These are phyloP conservation scores for Rhizomys pruinosus DNA, from an alignment of 2,113 vertebrate species.

Conservation along the genomic window DNA sequence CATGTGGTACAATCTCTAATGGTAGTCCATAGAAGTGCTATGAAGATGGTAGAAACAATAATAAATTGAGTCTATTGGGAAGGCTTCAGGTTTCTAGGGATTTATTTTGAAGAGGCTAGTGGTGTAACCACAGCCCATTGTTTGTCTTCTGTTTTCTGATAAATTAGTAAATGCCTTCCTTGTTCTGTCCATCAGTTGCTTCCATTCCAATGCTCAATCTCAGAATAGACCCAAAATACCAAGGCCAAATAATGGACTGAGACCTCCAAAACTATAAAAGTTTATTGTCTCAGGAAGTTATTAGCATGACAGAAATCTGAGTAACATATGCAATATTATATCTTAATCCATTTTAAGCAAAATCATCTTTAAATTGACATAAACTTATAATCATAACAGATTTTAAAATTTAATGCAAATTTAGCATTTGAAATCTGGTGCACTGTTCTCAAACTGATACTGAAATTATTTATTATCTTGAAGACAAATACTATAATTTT, in stretches of 20 bases:
- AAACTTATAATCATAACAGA: background rate
- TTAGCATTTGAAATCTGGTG: background rate
- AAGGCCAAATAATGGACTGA: no score
- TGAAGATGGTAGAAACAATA: background rate
- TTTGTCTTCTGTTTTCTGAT: background rate
- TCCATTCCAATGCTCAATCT: background rate
- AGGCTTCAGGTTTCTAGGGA: background rate
- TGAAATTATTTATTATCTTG: background rate
- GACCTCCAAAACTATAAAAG: background rate
- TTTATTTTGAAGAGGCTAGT: background rate
- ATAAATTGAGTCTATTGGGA: no score
- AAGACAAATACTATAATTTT: background rate
- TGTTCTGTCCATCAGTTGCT: background rate
- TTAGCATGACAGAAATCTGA: background rate
- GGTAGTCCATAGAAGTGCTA: background rate
- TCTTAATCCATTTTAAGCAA: background rate
- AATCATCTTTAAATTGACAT: background rate
- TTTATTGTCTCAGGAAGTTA: background rate
- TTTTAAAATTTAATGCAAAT: background rate
- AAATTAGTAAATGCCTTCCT: background rate
- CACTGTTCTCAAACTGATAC: background rate
- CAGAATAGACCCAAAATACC: background rate
- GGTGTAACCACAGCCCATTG: no score
- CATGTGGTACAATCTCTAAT: background rate
- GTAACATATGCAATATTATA: background rate